Base-by-base conservation (phyloP, 2,797 vertebrate species). In the Acanthurus leucopareius region DNA sequence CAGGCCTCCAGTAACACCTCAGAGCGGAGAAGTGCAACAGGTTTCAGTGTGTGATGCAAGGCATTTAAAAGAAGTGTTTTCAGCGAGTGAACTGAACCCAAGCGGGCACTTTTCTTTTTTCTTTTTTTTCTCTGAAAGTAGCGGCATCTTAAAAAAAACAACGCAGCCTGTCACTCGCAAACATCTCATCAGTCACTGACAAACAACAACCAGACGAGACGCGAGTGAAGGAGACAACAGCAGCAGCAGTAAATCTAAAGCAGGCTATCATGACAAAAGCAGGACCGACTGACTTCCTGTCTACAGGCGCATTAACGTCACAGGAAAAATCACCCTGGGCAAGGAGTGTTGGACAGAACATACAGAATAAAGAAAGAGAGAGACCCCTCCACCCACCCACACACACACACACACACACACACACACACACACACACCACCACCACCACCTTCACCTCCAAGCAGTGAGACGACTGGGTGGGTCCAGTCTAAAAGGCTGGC, bases 241-340 rank as follows among this genome's bases (percentile, higher is more conserved):
- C 76, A 74, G 73, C 77, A 75, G 53, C 69, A n/a, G 62, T 74
- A 69, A 78, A 56, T 75, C 72, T 68, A 67, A 60, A 76, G 68
- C 7, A 8, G 65, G 52, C 62, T 58, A 16, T 80, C 69, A 42
- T 13, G 42, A 71, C 76, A 74, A 80, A 73, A 88, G 78, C 78
- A 80, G 68, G 59, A 60, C 65, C 68, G 62, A 65, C 75, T 13
- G 65, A 79, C 88, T 93, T 93, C 90, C 93, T 84, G 35, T 86
- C 84, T 74, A 59, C 47, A 14, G 73, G 73, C 5, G 13, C 59
- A 77, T 74, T 73, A 66, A 90, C 90, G 84, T 92, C 91, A 93
- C 84, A 86, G 91, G 89, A 89, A 89, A 82, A 67, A 75, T 82
- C 59, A 56, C 25, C 77, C 75, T 0, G 38, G 78, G 68, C 67